A percentile compares a stretch with the other conserved stretches of the same genome.
phyloP scores from a whole-genome alignment of 2,888 invertebrate species.

The Agelastica alni region DNA sequence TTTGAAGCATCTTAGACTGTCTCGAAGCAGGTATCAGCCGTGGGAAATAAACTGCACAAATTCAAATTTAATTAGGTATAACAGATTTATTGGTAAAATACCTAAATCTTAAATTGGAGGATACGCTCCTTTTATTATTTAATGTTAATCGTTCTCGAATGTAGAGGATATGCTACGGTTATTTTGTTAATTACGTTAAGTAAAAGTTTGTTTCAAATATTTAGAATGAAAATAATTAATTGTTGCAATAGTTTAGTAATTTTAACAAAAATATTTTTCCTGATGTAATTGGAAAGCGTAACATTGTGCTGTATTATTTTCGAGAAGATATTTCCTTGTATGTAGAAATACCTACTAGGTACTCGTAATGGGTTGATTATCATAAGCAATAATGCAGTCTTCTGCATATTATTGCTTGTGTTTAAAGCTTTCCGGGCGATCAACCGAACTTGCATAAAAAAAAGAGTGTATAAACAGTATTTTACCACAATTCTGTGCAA shows the following conservation, averaged over 20 bases:
- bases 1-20: slow-evolving; percentile 52
- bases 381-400: slow-evolving; percentile 17
- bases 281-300: slow-evolving; percentile 53
- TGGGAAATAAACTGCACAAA: slow-evolving; percentile 54
- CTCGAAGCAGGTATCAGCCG: slow-evolving; percentile 51
- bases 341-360: slow-evolving; percentile 17
- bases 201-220: slow-evolving; percentile 23
- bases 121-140: slow-evolving; percentile 27
- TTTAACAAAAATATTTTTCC: slow-evolving; percentile 39
- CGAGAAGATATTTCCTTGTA: slow-evolving; percentile 22
- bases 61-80: slow-evolving; percentile 53
- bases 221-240: slow-evolving; percentile 26
- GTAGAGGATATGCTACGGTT: slow-evolving; percentile 20
- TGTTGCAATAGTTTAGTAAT: slow-evolving; percentile 20
- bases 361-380: slow-evolving; percentile 14
- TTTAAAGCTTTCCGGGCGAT: slow-evolving; percentile 27
- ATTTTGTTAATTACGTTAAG: slow-evolving; percentile 19
- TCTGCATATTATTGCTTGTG: slow-evolving; percentile 27
- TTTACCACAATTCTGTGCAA: slow-evolving; percentile 52
- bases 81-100: slow-evolving; percentile 54
- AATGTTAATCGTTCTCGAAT: slow-evolving; percentile 23
- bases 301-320: slow-evolving; percentile 32
- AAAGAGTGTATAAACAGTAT: slow-evolving; percentile 32
- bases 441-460: slow-evolving; percentile 31
- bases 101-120: slow-evolving; percentile 30